Evolutionary conservation across 1,140 invertebrate genomes (phyloP).

Genomic region (Conus ventricosus): DNA sequence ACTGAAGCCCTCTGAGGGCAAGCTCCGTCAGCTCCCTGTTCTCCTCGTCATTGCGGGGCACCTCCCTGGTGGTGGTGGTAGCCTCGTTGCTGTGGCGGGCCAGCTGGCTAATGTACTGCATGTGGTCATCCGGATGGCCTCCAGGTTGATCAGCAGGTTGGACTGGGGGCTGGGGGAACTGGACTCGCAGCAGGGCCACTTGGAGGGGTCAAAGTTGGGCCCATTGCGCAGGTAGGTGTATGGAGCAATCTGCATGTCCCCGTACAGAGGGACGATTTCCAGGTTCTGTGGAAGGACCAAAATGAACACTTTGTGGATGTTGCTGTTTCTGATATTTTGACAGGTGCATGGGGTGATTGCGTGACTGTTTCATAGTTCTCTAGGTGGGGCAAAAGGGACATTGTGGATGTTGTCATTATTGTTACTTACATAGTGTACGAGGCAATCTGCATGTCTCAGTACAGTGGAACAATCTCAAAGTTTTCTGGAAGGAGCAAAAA

Average conservation of each 20-base stretch:
- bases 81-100: constrained; percentile 96
- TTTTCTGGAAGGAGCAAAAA: too few species aligned
- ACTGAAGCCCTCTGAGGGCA: constrained; percentile 91
- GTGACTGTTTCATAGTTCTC: too few species aligned
- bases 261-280: constrained; percentile 98
- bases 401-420: too few species aligned
- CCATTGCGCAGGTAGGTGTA: constrained; percentile 98
- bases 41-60: constrained; percentile 89
- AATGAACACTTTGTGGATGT: too few species aligned
- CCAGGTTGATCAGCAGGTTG: constrained; percentile 96
- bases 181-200: constrained; percentile 89
- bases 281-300: constrained; percentile 78
- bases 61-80: constrained; percentile 78
- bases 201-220: constrained; percentile 93
- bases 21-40: constrained; percentile 95
- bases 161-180: constrained; percentile 86
- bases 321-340: too few species aligned
- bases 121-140: constrained; percentile 97
- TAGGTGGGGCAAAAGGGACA: too few species aligned
- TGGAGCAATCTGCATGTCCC: constrained; percentile 99
- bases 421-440: too few species aligned
- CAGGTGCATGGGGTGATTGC: too few species aligned
- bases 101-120: constrained; percentile 96
- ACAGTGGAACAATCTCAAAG: too few species aligned
- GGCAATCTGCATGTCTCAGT: too few species aligned